phyloP scores from a whole-genome alignment of 2,797 vertebrate species.

The Rousettus madagascariensis region DNA sequence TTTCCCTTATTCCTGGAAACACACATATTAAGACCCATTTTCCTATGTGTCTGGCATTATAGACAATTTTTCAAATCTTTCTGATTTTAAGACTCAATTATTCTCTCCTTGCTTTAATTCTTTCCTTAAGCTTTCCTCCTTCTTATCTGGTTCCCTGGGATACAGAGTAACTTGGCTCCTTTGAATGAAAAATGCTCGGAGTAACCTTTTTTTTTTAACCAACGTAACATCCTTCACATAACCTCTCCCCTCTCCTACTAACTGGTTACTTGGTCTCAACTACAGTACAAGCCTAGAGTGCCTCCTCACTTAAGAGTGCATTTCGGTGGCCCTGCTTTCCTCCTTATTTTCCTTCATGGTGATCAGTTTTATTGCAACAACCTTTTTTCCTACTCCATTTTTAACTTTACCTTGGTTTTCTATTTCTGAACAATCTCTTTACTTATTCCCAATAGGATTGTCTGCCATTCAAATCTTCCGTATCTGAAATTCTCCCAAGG shows the following conservation, averaged over 20 bases:
- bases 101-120: neutral
- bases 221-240: neutral
- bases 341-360: neutral
- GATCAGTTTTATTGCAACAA: neutral
- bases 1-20: neutral
- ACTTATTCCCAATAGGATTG: neutral
- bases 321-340: too few species aligned
- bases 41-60: neutral
- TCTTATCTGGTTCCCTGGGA: neutral
- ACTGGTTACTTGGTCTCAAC: neutral
- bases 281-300: neutral
- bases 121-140: neutral
- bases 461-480: neutral
- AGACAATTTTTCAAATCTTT: neutral
- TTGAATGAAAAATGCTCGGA: neutral
- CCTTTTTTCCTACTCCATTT: neutral
- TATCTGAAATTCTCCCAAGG: neutral
- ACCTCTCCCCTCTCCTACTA: neutral
- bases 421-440: neutral
- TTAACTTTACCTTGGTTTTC: neutral
- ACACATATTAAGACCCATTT: neutral
- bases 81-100: neutral
- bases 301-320: neutral
- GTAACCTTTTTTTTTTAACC: neutral
- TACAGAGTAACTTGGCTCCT: neutral